phyloP scores from a whole-genome alignment of 2,113 vertebrate species.

The Megaleporinus macrocephalus region DNA sequence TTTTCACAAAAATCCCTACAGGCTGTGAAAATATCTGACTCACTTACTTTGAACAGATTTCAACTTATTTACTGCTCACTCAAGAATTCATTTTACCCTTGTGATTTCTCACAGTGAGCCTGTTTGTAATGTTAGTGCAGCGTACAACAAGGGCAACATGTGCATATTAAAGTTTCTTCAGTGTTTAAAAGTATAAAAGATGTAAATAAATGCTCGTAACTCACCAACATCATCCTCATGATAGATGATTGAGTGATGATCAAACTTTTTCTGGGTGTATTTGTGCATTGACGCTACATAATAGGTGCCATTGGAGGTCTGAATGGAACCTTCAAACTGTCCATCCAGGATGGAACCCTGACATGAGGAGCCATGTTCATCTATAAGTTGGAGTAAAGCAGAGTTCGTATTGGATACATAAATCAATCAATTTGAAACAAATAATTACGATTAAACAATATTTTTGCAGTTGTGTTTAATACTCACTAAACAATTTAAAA shows the following conservation, averaged over 20 bases:
- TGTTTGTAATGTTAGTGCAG: no score
- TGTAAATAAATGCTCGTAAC: conserved; percentile 23
- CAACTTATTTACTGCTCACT: no score
- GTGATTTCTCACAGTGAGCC: no score
- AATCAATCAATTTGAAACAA: background rate
- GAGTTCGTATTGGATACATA: background rate
- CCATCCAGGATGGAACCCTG: conserved; percentile 79
- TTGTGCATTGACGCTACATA: conserved; percentile 74
- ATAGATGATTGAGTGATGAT: conserved; percentile 82
- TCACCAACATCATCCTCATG: conserved; percentile 81
- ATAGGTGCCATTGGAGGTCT: conserved; percentile 76
- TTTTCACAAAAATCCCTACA: no score
- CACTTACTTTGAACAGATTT: no score
- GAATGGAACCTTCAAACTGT: conserved; percentile 81
- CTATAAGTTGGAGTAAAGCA: conserved; percentile 58
- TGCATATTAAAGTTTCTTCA: no score
- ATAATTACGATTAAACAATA: background rate
- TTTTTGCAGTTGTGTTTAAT: no score
- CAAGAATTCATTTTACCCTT: no score
- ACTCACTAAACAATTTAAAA: no score
- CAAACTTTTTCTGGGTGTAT: conserved; percentile 48
- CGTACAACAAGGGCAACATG: no score
- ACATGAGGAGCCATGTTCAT: conserved; percentile 76
- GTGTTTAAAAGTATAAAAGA: background rate
- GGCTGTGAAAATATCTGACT: no score